Base-by-base conservation (phyloP, 2,888 invertebrate species). In the Lucinisca nassula region DNA sequence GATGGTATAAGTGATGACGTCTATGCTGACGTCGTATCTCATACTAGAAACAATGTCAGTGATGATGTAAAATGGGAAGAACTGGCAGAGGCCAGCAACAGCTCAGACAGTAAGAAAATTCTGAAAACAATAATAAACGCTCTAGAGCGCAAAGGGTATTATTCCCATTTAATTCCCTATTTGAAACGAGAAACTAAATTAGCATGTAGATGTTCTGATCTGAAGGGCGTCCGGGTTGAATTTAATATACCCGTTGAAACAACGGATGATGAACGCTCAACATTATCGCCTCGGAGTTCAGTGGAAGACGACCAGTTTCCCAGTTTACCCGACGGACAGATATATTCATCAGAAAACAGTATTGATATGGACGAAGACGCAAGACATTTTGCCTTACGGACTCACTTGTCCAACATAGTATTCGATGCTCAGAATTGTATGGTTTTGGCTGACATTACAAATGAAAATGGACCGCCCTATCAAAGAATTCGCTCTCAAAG, bases 101-200 rank as follows among this genome's bases (percentile, higher is more conserved):
- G 37, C 4, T 40, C 37, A 8, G 72, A 38, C 6, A 37, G 37
- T 21, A 32, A 32, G 3, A 72, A 72, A 72, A 24, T 72, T 8
- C 21, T 72, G 6, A 40, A 72, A 72, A 72, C 37, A 24, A 40
- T 72, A 8, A 24, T 72, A 38, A n/a, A 72, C 24, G 72, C 72
- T 37, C 40, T 72, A 8, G 72, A 72, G n/a, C 40, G 38, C 2
- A 72, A 72, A 72, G 72, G 72, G 4, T 24, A 72, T 72, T 72
- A 72, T 40, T 72, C 72, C 8, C 72, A 72, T 24, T 37, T 72
- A 27, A 37, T 72, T 38, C 37, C 37, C 6, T 3, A 24, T n/a
- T 37, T 72, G 6, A 72, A 37, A 72, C 72, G 72, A n/a, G 72
- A 72, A 24, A 12, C 38, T n/a, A 72, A 72, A 72, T 21, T 72